phyloP scores from a whole-genome alignment of 2,888 invertebrate genomes.

The Palloptera scutellata region DNA sequence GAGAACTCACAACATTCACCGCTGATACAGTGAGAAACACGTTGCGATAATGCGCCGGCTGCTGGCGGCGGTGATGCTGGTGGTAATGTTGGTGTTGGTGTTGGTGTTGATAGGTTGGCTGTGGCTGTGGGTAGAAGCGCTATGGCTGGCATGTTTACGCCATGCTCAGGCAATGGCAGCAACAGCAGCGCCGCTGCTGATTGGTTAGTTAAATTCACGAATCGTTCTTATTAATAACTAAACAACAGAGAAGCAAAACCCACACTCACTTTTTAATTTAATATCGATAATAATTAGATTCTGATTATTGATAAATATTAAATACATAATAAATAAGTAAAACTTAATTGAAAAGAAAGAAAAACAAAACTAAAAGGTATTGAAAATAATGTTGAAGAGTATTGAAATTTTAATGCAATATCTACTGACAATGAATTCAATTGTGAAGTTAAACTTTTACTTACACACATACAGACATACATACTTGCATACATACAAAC shows the following conservation, averaged over 20 bases:
- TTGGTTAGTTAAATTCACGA: conserved; percentile 59
- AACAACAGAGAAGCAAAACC: neutral
- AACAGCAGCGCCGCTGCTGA: conserved; percentile 38
- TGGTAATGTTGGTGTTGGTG: neutral
- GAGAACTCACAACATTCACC: conserved; percentile 77
- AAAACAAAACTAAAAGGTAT: too few relatives aligned
- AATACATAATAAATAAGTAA: conserved; percentile 16
- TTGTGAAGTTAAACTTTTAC: conserved; percentile 2
- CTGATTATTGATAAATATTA: conserved; percentile 22
- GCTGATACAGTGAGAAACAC: conserved; percentile 71
- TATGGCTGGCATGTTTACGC: neutral
- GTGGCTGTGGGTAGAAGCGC: neutral
- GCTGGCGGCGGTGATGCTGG: neutral
- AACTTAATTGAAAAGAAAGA: neutral
- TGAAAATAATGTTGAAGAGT: conserved; percentile 18
- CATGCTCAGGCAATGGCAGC: conserved; percentile 11
- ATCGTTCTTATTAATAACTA: conserved; percentile 33
- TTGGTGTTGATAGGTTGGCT: conserved; percentile 8
- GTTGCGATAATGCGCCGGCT: neutral
- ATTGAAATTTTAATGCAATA: conserved; percentile 3
- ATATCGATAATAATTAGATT: conserved; percentile 15
- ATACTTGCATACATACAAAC: conserved; percentile 4
- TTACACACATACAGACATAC: neutral
- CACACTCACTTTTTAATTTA: neutral
- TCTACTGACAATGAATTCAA: too few relatives aligned